A percentile compares a stretch with the other conserved stretches of the same genome.
These are phyloP conservation scores for Dichetophora obliterata DNA, from an alignment of 2,888 invertebrate genomes.

Conservation along the genomic window DNA sequence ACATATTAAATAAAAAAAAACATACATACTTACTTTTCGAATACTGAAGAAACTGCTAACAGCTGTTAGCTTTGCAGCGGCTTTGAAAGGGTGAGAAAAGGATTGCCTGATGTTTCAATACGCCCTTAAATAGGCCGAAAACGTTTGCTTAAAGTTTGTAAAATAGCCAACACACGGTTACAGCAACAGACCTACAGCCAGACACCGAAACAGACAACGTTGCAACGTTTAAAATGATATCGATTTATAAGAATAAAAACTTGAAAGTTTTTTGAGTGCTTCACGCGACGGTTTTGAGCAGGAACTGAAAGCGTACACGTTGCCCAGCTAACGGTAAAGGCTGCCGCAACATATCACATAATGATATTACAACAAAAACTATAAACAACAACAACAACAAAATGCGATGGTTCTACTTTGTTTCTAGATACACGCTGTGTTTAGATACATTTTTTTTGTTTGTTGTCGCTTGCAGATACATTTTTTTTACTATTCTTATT, in stretches of 20 bases:
- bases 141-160: too few species aligned
- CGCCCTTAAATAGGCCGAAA: too few species aligned
- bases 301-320: slow-evolving; percentile 11
- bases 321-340: slow-evolving; percentile 23
- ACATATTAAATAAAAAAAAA: too few species aligned
- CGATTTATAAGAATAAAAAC: neutral
- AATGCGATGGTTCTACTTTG: neutral
- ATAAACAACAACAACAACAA: slow-evolving; percentile 28
- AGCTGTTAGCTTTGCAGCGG: too few species aligned
- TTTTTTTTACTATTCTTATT: too few species aligned
- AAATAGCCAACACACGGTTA: neutral
- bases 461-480: too few species aligned
- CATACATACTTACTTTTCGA: neutral
- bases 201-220: neutral
- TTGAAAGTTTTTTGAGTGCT: slow-evolving; percentile 6
- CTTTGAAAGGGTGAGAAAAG: too few species aligned
- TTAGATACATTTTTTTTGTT: neutral
- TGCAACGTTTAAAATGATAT: neutral
- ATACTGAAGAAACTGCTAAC: neutral
- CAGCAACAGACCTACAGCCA: neutral
- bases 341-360: slow-evolving; percentile 28
- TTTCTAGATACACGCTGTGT: neutral
- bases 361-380: slow-evolving; percentile 1
- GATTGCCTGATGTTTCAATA: too few species aligned
- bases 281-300: slow-evolving; percentile 26